Base-by-base conservation (phyloP, 2,888 invertebrate species). In the Helobdella robusta region DNA sequence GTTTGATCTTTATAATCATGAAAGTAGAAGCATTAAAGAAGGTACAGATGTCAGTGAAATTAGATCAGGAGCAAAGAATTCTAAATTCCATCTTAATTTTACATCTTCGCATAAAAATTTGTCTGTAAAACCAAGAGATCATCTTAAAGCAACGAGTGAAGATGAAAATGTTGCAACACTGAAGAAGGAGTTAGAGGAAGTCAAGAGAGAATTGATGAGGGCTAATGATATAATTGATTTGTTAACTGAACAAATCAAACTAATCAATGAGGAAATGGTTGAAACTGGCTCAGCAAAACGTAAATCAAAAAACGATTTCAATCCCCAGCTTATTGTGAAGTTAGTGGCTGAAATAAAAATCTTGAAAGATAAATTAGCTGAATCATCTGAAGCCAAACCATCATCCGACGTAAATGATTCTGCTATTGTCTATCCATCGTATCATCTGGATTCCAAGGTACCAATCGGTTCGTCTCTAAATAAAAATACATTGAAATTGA, bases 261-360 rank as follows among this genome's bases (percentile, higher is more conserved):
- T 62, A 23, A 50, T 44, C 46, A 28, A 23, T 5, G 6, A 58
- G 18, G 56, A 56, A 30, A 20, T 32, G 18, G n/a, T n/a, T 30
- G 56, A 25, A 56, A n/a, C n/a, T n/a, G 56, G n/a, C 56, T 4
- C 28, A 25, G 56, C 25, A 28, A 56, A 56, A n/a, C n/a, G n/a
- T n/a, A 56, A 56, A 20, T 28, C 58, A 6, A 58, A 58, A 28
- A 6, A 6, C 5, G 5, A 18, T 23, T 60, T 44, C 30, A 60
- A 60, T 44, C 40, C 60, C n/a, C 23, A 40, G 28, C 28, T 60
- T n/a, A 44, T 60, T 25, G 28, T 60, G 3, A 44, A 35, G 15
- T 15, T 60, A 2, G 25, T 23, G 25, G 40, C 18, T 4, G 44
- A 60, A 60, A 34, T 60, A 25, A 60, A 46, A 15, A 44, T 23